Conservation (phyloP, 2,888 invertebrate species). For the Hypomecis punctinalis region DNA sequence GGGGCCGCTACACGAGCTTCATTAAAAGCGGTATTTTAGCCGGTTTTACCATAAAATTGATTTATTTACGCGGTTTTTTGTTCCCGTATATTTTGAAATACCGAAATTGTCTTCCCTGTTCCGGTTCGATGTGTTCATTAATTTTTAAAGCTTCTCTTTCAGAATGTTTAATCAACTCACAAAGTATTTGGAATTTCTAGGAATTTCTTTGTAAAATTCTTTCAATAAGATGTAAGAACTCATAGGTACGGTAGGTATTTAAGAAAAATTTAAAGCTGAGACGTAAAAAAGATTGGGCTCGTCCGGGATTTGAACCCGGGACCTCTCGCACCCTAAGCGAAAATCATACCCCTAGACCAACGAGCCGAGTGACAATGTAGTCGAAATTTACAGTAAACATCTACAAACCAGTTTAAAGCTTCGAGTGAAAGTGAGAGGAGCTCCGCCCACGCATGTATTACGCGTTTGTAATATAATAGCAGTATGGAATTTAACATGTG, state of each 20-base stretch:
- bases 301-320: conserved; percentile 85
- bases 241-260: too few relatives aligned
- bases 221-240: too few relatives aligned
- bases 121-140: conserved; percentile 16
- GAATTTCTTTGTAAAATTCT: too few relatives aligned
- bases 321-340: conserved; percentile 85
- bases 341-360: conserved; percentile 82
- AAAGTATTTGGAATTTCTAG: neutral
- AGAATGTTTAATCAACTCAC: neutral
- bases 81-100: conserved; percentile 18
- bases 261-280: too few relatives aligned
- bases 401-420: neutral
- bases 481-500: too few relatives aligned
- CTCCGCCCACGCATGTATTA: neutral
- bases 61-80: conserved; percentile 42
- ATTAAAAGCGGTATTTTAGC: conserved; percentile 29
- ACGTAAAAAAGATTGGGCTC: conserved; percentile 68
- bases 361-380: conserved; percentile 35
- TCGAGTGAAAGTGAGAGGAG: conserved; percentile 12
- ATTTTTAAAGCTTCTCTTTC: neutral
- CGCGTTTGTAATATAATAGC: too few relatives aligned
- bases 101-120: conserved; percentile 19
- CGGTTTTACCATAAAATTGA: conserved; percentile 41
- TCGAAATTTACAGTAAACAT: conserved; percentile 6
- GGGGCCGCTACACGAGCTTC: conserved; percentile 2